Conservation (phyloP, 2,797 vertebrate species). For the Bovichtus variegatus region DNA sequence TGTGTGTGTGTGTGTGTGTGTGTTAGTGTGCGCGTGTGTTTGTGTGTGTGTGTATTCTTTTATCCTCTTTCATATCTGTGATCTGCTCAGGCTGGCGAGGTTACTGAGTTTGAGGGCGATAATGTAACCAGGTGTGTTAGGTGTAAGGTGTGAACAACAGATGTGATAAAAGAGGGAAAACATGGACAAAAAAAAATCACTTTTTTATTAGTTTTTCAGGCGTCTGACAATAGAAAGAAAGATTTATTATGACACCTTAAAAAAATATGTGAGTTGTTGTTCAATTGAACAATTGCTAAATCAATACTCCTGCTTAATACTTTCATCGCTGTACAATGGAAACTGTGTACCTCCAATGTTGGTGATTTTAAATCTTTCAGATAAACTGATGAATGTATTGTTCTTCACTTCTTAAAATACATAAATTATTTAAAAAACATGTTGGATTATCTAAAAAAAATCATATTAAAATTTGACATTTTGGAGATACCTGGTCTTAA, state of each 20-base stretch:
- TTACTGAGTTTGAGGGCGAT: slow-evolving; percentile 22
- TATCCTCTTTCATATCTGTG: slow-evolving; percentile 44
- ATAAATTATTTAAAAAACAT: background rate
- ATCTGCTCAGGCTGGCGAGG: slow-evolving; percentile 17
- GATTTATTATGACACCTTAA: background rate
- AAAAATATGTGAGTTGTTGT: background rate
- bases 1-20: slow-evolving; percentile 6
- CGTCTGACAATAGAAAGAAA: background rate
- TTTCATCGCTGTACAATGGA: background rate
- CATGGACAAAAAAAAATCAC: background rate
- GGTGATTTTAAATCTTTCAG: background rate
- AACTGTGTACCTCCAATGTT: background rate
- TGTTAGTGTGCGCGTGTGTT: slow-evolving; percentile 1
- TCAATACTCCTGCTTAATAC: background rate
- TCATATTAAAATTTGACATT: background rate
- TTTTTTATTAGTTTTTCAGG: background rate
- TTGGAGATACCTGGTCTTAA: background rate
- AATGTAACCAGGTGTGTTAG: slow-evolving; percentile 42
- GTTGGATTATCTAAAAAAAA: background rate
- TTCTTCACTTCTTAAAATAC: background rate
- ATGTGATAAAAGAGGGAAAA: background rate
- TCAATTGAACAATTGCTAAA: background rate
- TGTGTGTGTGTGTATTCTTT: slow-evolving; percentile 1
- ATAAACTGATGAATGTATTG: no score
- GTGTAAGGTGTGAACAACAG: slow-evolving; percentile 13